Evolutionary conservation across 2,888 invertebrate species (phyloP).

Genomic region (Drosophila mimetica): DNA sequence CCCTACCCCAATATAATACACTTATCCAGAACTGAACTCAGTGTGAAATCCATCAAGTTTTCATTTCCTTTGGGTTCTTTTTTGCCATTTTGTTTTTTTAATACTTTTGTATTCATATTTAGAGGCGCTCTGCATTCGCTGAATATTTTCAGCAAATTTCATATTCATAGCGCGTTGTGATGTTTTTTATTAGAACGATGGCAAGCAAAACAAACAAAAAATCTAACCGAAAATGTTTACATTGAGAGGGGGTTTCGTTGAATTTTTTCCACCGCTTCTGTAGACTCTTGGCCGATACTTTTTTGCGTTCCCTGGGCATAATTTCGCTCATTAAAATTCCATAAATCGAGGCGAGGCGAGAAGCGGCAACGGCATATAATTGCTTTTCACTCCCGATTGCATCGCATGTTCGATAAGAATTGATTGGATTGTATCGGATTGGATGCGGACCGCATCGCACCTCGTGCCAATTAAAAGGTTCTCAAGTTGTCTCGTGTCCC

Average conservation of each 20-base stretch:
- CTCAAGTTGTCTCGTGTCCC: slow-evolving; percentile 24
- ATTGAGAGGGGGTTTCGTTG: slow-evolving; percentile 1
- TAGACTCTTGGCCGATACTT: slow-evolving; percentile 8
- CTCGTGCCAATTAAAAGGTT: slow-evolving; percentile 36
- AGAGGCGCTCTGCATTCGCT: slow-evolving; percentile 13
- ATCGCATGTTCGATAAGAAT: slow-evolving; percentile 29
- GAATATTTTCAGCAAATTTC: slow-evolving; percentile 48
- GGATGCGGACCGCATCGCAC: slow-evolving; percentile 22
- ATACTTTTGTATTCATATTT: slow-evolving; percentile 29
- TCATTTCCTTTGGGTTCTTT: slow-evolving; percentile 23
- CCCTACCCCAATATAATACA: background rate
- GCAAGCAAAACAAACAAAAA: slow-evolving; percentile 39
- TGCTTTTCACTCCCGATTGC: slow-evolving; percentile 50
- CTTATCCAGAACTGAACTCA: background rate
- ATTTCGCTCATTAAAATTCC: slow-evolving; percentile 74
- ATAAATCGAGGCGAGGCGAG: slow-evolving; percentile 47
- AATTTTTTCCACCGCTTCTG: background rate
- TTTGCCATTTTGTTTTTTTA: slow-evolving; percentile 17
- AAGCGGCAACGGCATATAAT: slow-evolving; percentile 49
- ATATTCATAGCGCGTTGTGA: slow-evolving; percentile 59
- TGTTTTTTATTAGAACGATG: slow-evolving; percentile 55
- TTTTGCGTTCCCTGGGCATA: slow-evolving; percentile 41
- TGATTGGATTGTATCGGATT: slow-evolving; percentile 27
- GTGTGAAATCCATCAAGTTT: slow-evolving; percentile 23
- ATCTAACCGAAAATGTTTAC: slow-evolving; percentile 28